A percentile compares a stretch with the other conserved stretches of the same genome.
These are phyloP conservation scores for Tillus elongatus DNA, from an alignment of 2,888 invertebrate species.

Conservation along the genomic window DNA sequence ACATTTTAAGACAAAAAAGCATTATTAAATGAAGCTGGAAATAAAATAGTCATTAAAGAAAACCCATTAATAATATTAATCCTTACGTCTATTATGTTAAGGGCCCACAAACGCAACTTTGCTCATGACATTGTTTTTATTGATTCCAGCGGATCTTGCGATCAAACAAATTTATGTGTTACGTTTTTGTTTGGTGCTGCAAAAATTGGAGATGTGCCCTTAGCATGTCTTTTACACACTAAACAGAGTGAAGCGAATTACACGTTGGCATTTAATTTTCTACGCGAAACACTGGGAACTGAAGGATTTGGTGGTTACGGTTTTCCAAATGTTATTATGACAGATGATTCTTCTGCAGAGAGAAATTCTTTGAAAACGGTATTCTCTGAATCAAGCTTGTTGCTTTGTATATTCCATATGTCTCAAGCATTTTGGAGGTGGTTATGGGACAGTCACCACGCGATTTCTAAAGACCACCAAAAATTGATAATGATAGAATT, in stretches of 20 bases:
- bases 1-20: slow-evolving; percentile 3
- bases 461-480: slow-evolving; percentile 1
- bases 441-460: slow-evolving; percentile 2
- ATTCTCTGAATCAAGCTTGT: slow-evolving; percentile 10
- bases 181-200: slow-evolving; percentile 11
- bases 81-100: slow-evolving; percentile 12
- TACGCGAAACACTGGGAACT: slow-evolving; percentile 6
- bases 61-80: slow-evolving; percentile 13
- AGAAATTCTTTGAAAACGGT: slow-evolving; percentile 6
- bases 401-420: slow-evolving; percentile 9
- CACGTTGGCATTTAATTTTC: slow-evolving; percentile 9
- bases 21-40: slow-evolving; percentile 1
- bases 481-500: slow-evolving; percentile 3
- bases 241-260: slow-evolving; percentile 13
- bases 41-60: slow-evolving; percentile 9
- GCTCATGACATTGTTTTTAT: slow-evolving; percentile 13
- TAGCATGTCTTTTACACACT: slow-evolving; percentile 13
- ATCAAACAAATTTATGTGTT: slow-evolving; percentile 10
- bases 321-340: slow-evolving; percentile 11
- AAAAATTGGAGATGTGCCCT: slow-evolving; percentile 13
- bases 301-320: slow-evolving; percentile 6
- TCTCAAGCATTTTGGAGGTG: slow-evolving; percentile 4
- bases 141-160: slow-evolving; percentile 15
- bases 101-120: slow-evolving; percentile 10
- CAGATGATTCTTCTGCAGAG: slow-evolving; percentile 7